A percentile compares a stretch with the other conserved stretches of the same genome.
Conservation (phyloP, 1,140 invertebrate species). For the Ceratitis capitata region DNA sequence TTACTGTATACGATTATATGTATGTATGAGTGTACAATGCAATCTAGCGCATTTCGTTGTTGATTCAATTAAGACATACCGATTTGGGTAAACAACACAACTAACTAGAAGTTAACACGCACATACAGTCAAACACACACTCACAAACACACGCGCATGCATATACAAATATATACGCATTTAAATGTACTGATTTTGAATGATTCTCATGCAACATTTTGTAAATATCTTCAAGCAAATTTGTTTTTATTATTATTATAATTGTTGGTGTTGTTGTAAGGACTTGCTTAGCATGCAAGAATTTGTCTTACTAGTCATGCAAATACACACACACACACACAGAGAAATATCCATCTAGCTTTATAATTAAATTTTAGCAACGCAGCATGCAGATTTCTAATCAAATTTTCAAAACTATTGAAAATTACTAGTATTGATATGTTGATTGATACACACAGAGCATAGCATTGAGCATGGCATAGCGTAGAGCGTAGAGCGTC, state of each 20-base stretch:
- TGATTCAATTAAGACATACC: slow-evolving; percentile 4
- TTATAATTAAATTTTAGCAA: neutral
- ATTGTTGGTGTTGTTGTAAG: neutral
- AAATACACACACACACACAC: neutral
- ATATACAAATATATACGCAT: neutral
- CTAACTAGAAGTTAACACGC: neutral
- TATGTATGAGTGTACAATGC: neutral
- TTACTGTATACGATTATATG: neutral
- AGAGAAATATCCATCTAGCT: neutral
- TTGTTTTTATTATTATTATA: too few relatives aligned
- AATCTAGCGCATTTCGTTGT: neutral
- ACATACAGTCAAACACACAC: neutral
- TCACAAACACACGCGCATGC: neutral
- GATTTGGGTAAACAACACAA: neutral
- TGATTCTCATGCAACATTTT: neutral
- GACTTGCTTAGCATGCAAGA: neutral
- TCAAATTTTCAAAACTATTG: slow-evolving; percentile 2
- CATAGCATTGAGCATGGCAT: neutral
- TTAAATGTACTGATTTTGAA: too few relatives aligned
- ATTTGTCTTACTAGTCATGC: neutral
- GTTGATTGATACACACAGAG: neutral
- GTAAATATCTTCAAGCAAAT: neutral
- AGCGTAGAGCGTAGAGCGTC: too few relatives aligned
- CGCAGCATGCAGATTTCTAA: neutral
- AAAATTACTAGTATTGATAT: slow-evolving; percentile 3